A percentile compares a stretch with the other conserved stretches of the same genome.
These are phyloP conservation scores for Galeruca laticollis DNA, from an alignment of 2,888 invertebrate species.

Conservation along the genomic window DNA sequence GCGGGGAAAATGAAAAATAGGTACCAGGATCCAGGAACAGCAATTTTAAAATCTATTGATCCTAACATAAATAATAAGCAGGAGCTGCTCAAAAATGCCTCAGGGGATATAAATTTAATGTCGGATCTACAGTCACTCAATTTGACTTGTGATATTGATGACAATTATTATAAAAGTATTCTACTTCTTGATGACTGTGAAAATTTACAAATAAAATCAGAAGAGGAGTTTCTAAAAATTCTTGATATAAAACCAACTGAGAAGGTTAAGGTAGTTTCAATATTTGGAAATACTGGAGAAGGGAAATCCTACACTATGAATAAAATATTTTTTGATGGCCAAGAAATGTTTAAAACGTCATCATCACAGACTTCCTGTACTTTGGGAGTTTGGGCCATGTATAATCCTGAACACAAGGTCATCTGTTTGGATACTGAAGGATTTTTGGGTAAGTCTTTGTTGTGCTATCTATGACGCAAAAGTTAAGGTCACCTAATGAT, in stretches of 20 bases:
- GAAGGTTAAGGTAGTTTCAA: slow-evolving; percentile 83
- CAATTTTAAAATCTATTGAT: slow-evolving; percentile 60
- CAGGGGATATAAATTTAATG: slow-evolving; percentile 22
- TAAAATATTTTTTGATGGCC: slow-evolving; percentile 75
- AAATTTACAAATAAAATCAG: slow-evolving; percentile 70
- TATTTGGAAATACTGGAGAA: slow-evolving; percentile 88
- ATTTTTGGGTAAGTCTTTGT: slow-evolving; percentile 70
- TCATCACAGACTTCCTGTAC: slow-evolving; percentile 79
- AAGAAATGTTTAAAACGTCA: slow-evolving; percentile 75
- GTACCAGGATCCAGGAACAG: slow-evolving; percentile 43
- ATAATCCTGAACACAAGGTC: slow-evolving; percentile 74
- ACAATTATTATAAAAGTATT: slow-evolving; percentile 64
- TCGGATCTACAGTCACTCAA: slow-evolving; percentile 48
- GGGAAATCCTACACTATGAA: slow-evolving; percentile 86
- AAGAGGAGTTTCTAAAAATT: slow-evolving; percentile 69
- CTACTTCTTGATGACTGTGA: slow-evolving; percentile 75
- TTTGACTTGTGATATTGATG: slow-evolving; percentile 48
- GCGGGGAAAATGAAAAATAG: slow-evolving; percentile 46
- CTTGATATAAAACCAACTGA: slow-evolving; percentile 67
- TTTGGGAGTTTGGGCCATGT: slow-evolving; percentile 83
- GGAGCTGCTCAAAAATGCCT: slow-evolving; percentile 26
- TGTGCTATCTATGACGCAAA: slow-evolving; percentile 35
- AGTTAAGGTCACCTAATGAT: not conserved
- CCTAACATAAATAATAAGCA: slow-evolving; percentile 48
- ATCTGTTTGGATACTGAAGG: slow-evolving; percentile 86